Conservation (phyloP, 2,113 vertebrate species). For the Hucho hucho region DNA sequence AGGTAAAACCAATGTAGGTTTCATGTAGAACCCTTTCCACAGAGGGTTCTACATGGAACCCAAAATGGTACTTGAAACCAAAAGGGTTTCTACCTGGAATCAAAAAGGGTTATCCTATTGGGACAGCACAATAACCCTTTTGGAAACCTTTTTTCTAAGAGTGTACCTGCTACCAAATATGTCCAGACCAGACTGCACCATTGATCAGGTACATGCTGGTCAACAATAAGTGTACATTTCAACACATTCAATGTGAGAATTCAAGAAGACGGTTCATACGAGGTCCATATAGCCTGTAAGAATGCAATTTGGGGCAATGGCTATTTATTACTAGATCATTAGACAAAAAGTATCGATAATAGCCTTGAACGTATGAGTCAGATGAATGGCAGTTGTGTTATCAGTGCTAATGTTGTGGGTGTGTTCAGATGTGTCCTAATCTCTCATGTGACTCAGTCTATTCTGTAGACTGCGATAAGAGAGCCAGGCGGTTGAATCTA, state of each 20-base stretch:
- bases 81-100: too few relatives aligned
- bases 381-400: background rate
- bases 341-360: background rate
- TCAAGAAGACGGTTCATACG: background rate
- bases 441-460: background rate
- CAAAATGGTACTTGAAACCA: too few relatives aligned
- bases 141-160: too few relatives aligned
- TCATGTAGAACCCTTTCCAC: too few relatives aligned
- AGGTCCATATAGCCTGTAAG: background rate
- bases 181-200: background rate
- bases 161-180: too few relatives aligned
- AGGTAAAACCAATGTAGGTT: too few relatives aligned
- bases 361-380: background rate
- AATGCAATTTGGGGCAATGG: background rate
- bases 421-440: background rate
- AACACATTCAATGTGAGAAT: background rate
- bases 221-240: background rate
- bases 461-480: background rate
- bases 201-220: background rate
- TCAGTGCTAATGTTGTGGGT: background rate
- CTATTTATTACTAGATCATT: background rate
- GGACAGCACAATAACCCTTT: too few relatives aligned
- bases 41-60: too few relatives aligned
- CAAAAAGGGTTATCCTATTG: too few relatives aligned
- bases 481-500: constrained; percentile 46